Evolutionary conservation across 92 coral and sea anemone species (phyloP), one percentile per base, ranked within the genome.

Genomic region (Desmophyllum pertusum): DNA sequence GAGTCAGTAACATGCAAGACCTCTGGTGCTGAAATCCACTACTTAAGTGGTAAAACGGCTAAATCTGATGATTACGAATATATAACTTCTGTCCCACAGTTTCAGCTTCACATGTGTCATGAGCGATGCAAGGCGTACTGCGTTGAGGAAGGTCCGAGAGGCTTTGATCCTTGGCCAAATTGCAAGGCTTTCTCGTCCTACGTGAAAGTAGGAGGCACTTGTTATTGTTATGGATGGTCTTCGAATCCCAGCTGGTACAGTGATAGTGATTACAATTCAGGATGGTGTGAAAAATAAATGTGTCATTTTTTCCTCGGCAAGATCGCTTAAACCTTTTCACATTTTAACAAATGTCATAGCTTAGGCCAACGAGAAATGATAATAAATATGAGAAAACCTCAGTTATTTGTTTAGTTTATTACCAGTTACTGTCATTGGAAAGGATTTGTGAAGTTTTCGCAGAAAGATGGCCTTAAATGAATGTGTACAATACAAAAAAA

Each of bases 161-260:
- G 84, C 0, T 2, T 63, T 31, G 75, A 33, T 5, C 31, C 6
- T 10, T 79, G 84, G 84, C 75, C 75, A 42, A 64, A 64, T 41
- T 79, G 84, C 57, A 25, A 6, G 31, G 84, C 84, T 14, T 79
- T 30, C 17, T 79, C 84, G 19, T 79, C 84, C 13, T 79, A 79
- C 23, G 84, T 64, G 25, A 29, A 79, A 63, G 15, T 1, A 11
- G 84, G 83, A 9, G 84, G 84, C 31, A 79, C 62, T 38, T 79
- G 84, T 37, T 79, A 79, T 48, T 64, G 84, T 40, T 79, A 79
- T 52, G 84, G 84, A 17, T 79, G 84, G 84, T 3, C 14, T 18
- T 9, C 15, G 10, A 27, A 40, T 21, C 84, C 84, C 37, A 5
- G 43, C 38, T 79, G 84, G 84, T 65, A 65, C 72, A 42, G 29